Evolutionary conservation across 2,888 invertebrate species (phyloP).

Genomic region (Oligia strigilis): DNA sequence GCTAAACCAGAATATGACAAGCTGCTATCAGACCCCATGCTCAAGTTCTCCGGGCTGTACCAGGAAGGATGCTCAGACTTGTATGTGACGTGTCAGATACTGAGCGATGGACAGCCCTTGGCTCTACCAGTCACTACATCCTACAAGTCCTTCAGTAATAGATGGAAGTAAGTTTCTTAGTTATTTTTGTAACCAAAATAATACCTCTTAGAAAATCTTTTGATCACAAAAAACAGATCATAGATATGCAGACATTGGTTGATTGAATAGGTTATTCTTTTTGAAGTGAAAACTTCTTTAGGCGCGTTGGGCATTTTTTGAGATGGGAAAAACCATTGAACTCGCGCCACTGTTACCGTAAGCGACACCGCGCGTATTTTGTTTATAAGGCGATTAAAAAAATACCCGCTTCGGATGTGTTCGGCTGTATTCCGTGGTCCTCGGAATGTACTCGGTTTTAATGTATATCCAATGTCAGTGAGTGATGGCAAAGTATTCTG

Average conservation of each 20-base stretch:
- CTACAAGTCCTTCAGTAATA: slow-evolving; percentile 97
- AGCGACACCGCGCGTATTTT: no score
- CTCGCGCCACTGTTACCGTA: no score
- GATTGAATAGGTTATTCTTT: no score
- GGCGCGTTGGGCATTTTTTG: no score
- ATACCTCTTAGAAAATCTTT: background rate
- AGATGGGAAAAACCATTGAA: no score
- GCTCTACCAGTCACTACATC: slow-evolving; percentile 97
- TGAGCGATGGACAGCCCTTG: slow-evolving; percentile 94
- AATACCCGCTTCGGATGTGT: no score
- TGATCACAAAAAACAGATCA: background rate
- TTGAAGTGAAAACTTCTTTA: no score
- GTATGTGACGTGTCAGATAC: slow-evolving; percentile 96
- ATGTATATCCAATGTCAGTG: no score
- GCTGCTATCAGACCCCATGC: slow-evolving; percentile 95
- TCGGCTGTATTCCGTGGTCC: no score
- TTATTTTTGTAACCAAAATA: background rate
- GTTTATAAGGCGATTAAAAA: no score
- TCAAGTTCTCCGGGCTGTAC: slow-evolving; percentile 97
- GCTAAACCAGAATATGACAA: slow-evolving; percentile 97
- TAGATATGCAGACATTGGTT: background rate
- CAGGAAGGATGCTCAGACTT: slow-evolving; percentile 96
- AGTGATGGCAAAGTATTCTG: no score
- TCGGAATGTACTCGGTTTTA: no score
- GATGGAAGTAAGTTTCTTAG: slow-evolving; percentile 95